Evolutionary conservation across 2,113 vertebrate genomes (phyloP).

Genomic region (Poeciliopsis turrubarensis): DNA sequence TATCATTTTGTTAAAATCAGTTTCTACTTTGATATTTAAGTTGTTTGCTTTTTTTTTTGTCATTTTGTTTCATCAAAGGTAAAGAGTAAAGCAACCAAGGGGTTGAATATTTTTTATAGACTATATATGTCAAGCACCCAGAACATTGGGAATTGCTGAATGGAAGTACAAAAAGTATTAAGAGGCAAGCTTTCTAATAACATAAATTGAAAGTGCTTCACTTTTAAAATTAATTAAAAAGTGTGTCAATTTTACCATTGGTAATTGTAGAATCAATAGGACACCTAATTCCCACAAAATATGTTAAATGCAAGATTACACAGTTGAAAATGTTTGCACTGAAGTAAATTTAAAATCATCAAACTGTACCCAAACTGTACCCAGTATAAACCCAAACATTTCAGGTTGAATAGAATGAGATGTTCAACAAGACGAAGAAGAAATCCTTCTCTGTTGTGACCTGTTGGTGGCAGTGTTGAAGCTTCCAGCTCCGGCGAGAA

Average conservation of each 20-base stretch:
- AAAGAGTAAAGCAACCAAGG: too few species aligned
- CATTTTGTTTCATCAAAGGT: too few species aligned
- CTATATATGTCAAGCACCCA: neutral
- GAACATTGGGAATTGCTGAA: neutral
- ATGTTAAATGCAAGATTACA: too few species aligned
- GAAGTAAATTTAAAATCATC: too few species aligned
- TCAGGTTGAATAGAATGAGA: neutral
- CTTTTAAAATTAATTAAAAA: too few species aligned
- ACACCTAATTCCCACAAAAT: neutral
- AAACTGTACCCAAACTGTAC: neutral
- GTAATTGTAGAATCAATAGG: neutral
- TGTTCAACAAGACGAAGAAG: neutral
- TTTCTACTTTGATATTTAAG: too few species aligned
- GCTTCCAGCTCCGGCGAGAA: conserved; percentile 27
- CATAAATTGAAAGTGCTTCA: neutral
- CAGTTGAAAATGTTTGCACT: too few species aligned
- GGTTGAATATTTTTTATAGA: too few species aligned
- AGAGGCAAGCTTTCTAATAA: too few species aligned
- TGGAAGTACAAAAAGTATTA: neutral
- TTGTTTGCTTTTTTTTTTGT: too few species aligned
- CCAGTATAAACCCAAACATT: neutral
- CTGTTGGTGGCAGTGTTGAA: conserved; percentile 72
- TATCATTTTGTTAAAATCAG: too few species aligned
- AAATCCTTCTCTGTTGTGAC: neutral
- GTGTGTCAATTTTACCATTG: neutral